These are phyloP conservation scores for Heliconius congener DNA, from an alignment of 1,140 invertebrate species.

Conservation along the genomic window DNA sequence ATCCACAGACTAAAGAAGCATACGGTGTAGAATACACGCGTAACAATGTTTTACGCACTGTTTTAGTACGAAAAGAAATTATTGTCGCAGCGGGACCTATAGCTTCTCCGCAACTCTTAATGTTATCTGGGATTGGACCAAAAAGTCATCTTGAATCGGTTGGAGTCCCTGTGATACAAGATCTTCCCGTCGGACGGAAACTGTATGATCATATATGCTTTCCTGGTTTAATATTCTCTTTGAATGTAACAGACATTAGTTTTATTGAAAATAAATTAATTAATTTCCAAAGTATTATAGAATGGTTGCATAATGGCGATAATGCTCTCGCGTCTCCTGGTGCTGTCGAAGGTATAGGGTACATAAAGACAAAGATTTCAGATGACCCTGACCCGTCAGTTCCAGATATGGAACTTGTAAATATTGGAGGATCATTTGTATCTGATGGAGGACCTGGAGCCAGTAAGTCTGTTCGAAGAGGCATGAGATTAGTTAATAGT, in stretches of 20 bases:
- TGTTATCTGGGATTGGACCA: constrained; percentile 86
- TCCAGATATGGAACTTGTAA: constrained; percentile 85
- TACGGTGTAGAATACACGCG: constrained; percentile 85
- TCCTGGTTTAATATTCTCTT: constrained; percentile 83
- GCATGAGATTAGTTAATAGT: constrained; percentile 82
- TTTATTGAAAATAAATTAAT: constrained; percentile 58
- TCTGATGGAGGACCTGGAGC: constrained; percentile 82
- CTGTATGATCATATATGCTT: constrained; percentile 84
- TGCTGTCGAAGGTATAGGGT: constrained; percentile 85
- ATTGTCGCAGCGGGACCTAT: constrained; percentile 84
- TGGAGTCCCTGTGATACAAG: constrained; percentile 75
- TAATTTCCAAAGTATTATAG: constrained; percentile 38
- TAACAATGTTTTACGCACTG: constrained; percentile 61
- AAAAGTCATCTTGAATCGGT: constrained; percentile 80
- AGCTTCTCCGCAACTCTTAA: constrained; percentile 84
- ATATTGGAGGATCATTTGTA: constrained; percentile 80
- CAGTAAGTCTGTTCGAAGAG: constrained; percentile 82
- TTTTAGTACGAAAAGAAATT: constrained; percentile 82
- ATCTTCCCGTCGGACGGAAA: constrained; percentile 83
- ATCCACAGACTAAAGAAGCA: constrained; percentile 83
- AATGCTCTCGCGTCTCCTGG: constrained; percentile 80
- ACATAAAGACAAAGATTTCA: constrained; percentile 83
- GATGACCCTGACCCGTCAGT: constrained; percentile 78
- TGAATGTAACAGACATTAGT: constrained; percentile 77
- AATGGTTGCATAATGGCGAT: constrained; percentile 77